A percentile compares a stretch with the other conserved stretches of the same genome.
These are phyloP conservation scores for Pempheris klunzingeri DNA, from an alignment of 2,797 vertebrate genomes.

Conservation along the genomic window DNA sequence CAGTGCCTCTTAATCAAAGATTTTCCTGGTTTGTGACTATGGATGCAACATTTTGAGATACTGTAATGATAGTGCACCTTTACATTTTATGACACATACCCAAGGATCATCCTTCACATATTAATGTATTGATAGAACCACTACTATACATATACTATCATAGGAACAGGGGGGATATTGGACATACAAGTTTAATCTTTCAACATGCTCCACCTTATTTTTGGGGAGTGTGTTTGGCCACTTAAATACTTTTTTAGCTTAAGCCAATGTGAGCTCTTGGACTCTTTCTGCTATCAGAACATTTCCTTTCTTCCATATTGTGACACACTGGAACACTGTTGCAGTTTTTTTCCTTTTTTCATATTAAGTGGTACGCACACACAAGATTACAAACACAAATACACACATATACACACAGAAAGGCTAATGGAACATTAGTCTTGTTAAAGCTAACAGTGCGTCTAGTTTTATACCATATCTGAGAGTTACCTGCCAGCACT, in stretches of 20 bases:
- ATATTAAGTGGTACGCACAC: slow-evolving; percentile 26
- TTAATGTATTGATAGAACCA: background rate
- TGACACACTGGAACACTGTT: slow-evolving; percentile 42
- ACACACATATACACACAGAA: slow-evolving; percentile 35
- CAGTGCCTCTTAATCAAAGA: background rate
- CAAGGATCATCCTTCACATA: too few relatives aligned
- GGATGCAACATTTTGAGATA: background rate
- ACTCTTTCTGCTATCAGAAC: background rate
- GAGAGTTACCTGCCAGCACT: slow-evolving; percentile 76
- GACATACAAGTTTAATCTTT: too few relatives aligned
- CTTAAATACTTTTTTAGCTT: background rate
- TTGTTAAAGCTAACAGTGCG: slow-evolving; percentile 76
- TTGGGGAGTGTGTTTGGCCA: background rate
- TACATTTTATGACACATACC: background rate
- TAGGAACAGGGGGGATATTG: too few relatives aligned
- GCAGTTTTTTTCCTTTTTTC: slow-evolving; percentile 45
- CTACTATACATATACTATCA: too few relatives aligned
- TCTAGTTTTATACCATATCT: slow-evolving; percentile 75
- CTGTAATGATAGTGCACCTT: background rate
- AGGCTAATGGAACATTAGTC: slow-evolving; percentile 72
- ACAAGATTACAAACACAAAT: slow-evolving; percentile 4
- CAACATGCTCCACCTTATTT: background rate
- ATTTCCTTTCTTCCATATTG: slow-evolving; percentile 21
- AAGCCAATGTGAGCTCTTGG: background rate
- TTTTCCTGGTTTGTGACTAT: background rate